phyloP scores from a whole-genome alignment of 2,113 vertebrate species.

The Nycticorax nycticorax region DNA sequence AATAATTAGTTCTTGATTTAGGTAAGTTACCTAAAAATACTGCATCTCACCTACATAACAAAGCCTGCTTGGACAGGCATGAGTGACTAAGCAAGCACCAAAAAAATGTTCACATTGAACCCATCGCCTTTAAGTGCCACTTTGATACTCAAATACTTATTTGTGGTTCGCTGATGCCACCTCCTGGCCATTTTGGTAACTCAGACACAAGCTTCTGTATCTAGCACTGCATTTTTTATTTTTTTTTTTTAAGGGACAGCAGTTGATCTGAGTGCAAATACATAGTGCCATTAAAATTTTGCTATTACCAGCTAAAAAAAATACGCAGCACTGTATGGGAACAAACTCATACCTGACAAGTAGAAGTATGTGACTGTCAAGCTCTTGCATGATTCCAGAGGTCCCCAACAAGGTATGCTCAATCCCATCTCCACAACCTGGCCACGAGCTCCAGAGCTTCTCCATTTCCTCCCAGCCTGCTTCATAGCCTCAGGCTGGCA shows the following conservation, averaged over 20 bases:
- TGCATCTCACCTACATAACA: background rate
- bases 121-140: accelerated
- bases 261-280: background rate
- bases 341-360: background rate
- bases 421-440: background rate
- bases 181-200: background rate
- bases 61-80: background rate
- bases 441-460: background rate
- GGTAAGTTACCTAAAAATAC: background rate
- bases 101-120: background rate
- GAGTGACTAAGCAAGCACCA: background rate
- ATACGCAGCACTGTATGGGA: background rate
- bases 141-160: background rate
- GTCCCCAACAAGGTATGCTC: background rate
- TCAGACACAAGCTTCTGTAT: background rate
- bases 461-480: background rate
- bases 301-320: background rate
- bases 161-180: background rate
- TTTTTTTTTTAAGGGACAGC: background rate
- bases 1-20: background rate
- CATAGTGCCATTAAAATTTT: background rate
- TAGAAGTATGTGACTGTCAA: background rate
- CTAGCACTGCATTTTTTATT: background rate
- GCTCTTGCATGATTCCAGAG: background rate
- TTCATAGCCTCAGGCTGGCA: background rate